Conservation (phyloP, 2,113 vertebrate genomes). For the Lophotis ruficrista region DNA sequence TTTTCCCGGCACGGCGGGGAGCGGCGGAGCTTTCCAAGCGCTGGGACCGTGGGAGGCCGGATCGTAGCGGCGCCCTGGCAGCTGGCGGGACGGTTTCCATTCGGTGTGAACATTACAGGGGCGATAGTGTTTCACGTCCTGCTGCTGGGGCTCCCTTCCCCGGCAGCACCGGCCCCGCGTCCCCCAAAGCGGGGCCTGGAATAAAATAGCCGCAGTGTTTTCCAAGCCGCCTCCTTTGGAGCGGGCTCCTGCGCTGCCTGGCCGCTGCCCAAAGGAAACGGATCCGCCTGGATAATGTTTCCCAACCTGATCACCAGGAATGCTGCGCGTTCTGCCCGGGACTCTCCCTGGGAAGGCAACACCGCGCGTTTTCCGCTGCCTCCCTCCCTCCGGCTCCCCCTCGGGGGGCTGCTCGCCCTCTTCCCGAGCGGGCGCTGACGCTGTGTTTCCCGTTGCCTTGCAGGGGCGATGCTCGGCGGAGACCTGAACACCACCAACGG, state of each 20-base stretch:
- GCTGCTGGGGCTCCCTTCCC: not conserved
- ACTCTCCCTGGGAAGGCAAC: not conserved
- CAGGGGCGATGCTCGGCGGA: slow-evolving; percentile 92
- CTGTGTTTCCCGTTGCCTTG: not conserved
- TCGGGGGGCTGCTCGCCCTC: not conserved
- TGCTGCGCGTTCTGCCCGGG: not conserved
- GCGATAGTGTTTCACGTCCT: not conserved
- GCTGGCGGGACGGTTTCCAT: not conserved
- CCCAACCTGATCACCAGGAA: slow-evolving; percentile 47
- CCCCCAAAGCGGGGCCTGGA: not conserved
- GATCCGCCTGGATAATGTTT: slow-evolving; percentile 42
- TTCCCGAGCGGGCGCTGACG: accelerated
- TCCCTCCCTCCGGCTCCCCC: not conserved
- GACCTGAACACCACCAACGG: slow-evolving; percentile 92
- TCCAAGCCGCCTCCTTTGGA: slow-evolving; percentile 23
- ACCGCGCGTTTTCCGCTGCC: not conserved
- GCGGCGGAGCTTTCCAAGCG: not conserved
- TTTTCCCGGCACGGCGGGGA: not conserved
- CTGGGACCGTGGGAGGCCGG: not conserved
- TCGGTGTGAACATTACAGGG: not conserved
- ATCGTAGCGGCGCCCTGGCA: not conserved
- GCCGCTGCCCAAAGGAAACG: slow-evolving; percentile 45
- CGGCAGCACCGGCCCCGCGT: not conserved
- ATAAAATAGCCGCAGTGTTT: slow-evolving; percentile 2
- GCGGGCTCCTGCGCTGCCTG: not conserved